These are phyloP conservation scores for Drosophila birchii DNA, from an alignment of 2,888 invertebrate genomes.

Conservation along the genomic window DNA sequence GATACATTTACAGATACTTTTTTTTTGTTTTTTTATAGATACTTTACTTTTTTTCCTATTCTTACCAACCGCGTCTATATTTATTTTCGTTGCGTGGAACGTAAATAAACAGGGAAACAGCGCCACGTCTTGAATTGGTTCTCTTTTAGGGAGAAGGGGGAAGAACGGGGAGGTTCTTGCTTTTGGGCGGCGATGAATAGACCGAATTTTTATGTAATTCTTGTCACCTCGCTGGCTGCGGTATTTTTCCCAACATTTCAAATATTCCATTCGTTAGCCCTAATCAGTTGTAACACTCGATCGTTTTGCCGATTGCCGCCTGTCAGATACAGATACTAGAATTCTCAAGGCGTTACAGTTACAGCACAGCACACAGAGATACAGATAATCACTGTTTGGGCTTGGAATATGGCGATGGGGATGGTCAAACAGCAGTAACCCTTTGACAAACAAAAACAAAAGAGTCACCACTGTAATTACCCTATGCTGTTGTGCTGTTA, in stretches of 20 bases:
- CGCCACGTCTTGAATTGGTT: constrained; percentile 46
- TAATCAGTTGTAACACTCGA: constrained; percentile 48
- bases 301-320: constrained; percentile 25
- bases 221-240: constrained; percentile 19
- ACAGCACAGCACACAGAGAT: constrained; percentile 14
- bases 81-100: constrained; percentile 71
- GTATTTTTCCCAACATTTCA: constrained; percentile 36
- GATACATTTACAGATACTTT: constrained; percentile 16
- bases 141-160: background rate
- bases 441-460: constrained; percentile 35
- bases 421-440: constrained; percentile 24
- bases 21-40: constrained; percentile 26
- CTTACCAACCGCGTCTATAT: constrained; percentile 55
- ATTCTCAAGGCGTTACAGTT: constrained; percentile 29
- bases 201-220: constrained; percentile 32
- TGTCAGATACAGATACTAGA: constrained; percentile 31
- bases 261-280: constrained; percentile 38
- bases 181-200: constrained; percentile 8
- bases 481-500: constrained; percentile 37
- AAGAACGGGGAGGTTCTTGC: background rate
- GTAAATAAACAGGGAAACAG: constrained; percentile 71
- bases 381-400: constrained; percentile 3
- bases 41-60: constrained; percentile 38
- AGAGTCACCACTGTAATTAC: constrained; percentile 36
- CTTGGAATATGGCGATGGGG: background rate